Evolutionary conservation across 1,140 invertebrate genomes (phyloP), one percentile per base, ranked within the genome.

Genomic region (Leptopilina boulardi): DNA sequence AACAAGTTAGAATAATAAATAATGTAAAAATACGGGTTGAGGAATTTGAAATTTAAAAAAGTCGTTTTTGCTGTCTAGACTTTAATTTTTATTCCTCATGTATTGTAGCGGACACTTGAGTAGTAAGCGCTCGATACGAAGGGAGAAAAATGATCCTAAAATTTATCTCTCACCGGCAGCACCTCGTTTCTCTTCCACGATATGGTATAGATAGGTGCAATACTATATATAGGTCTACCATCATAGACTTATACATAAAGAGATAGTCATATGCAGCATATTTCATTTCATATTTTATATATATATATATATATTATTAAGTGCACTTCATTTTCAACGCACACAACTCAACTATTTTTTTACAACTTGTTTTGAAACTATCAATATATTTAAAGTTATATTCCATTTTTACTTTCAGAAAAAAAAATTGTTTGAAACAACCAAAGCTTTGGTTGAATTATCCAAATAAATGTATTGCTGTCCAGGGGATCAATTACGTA

Each of bases 121-220:
- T 23, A 59, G 19, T 59, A 23, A 59, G 54, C 54, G 54, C 19
- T 59, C 54, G 21, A 59, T 59, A 59, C 54, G 51, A 56, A 59
- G 54, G 54, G 21, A 59, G 54, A 59, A 59, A 51, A 59, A 59
- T 59, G 54, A 59, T 59, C 54, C 18, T 59, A 19, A 59, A 59
- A 59, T 59, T 59, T 59, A 59, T 59, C 54, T 59, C 21, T 23
- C 54, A 23, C 54, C 19, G 21, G 21, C 54, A 59, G 54, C 54
- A 59, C 54, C 19, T 59, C 54, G 54, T 59, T 59, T 59, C 54
- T 59, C 54, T 59, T 23, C 21, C 11, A 11, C 54, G 54, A 59
- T 23, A 59, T 59, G 21, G 54, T 59, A 23, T 13, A 59, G 54
- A 59, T 59, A 54, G 51, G n/a, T 19, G 51, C 18, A 59, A 19